Evolutionary conservation across 2,797 vertebrate genomes (phyloP).

Genomic region (Semotilus atromaculatus): DNA sequence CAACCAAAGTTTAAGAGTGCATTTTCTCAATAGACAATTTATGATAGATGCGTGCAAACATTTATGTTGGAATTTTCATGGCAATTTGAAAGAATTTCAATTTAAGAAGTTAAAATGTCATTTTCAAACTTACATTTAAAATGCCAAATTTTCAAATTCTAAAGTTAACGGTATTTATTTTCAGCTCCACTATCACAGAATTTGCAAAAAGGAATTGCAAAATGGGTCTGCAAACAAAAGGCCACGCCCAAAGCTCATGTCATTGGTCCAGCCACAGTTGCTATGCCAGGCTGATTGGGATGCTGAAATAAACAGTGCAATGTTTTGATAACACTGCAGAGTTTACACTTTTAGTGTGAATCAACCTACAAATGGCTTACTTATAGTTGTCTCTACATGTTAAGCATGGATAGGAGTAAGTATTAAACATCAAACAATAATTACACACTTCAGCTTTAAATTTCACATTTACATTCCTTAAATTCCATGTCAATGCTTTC

Average conservation of each 20-base stretch:
- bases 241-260: not conserved
- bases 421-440: not conserved
- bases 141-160: too few species aligned
- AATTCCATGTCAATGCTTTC: slow-evolving; percentile 2
- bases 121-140: not conserved
- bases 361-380: not conserved
- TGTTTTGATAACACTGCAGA: not conserved
- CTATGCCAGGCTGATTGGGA: not conserved
- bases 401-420: not conserved
- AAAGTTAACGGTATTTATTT: not conserved
- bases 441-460: slow-evolving; percentile 23
- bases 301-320: not conserved
- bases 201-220: not conserved
- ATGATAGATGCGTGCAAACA: not conserved
- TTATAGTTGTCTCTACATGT: not conserved
- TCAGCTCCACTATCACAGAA: not conserved
- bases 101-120: not conserved
- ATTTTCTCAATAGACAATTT: not conserved
- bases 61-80: not conserved
- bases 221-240: not conserved
- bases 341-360: not conserved
- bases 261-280: slow-evolving; percentile 1
- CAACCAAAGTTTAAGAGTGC: too few species aligned
- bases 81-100: not conserved
- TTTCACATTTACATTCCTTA: slow-evolving; percentile 5